Evolutionary conservation across 2,113 vertebrate genomes (phyloP).

Genomic region (Glaucomys volans): DNA sequence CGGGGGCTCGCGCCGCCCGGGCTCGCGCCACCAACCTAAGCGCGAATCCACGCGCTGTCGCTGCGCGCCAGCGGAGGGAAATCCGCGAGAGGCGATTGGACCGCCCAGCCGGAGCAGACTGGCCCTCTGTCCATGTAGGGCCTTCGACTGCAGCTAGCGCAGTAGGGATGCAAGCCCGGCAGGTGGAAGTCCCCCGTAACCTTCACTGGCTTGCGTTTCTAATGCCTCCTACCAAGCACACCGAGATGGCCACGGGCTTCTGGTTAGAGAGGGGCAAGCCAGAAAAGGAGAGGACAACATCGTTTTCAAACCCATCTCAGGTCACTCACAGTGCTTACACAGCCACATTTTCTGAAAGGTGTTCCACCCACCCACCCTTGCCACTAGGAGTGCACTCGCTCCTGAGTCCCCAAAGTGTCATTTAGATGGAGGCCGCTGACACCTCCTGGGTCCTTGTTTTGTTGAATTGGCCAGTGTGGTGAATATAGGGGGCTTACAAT

Average conservation of each 20-base stretch:
- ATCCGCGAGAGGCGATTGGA: not conserved
- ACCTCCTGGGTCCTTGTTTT: not conserved
- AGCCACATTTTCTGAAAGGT: not conserved
- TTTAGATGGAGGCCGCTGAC: not conserved
- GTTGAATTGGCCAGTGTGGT: not conserved
- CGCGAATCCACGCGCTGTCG: conserved; percentile 61
- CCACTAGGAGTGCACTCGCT: no score
- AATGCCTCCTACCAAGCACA: not conserved
- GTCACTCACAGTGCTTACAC: not conserved
- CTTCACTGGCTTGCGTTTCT: no score
- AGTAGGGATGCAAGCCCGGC: not conserved
- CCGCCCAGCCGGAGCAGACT: fast-evolving
- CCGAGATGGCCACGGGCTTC: not conserved
- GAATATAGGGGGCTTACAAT: not conserved
- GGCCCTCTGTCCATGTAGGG: not conserved
- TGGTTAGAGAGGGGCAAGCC: not conserved
- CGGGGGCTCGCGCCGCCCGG: conserved; percentile 59
- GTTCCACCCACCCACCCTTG: not conserved
- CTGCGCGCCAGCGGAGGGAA: conserved; percentile 48
- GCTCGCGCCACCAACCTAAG: conserved; percentile 74
- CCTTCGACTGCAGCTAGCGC: not conserved
- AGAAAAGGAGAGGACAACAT: not conserved
- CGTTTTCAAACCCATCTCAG: not conserved
- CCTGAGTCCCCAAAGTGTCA: not conserved
- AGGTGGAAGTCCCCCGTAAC: not conserved